Evolutionary conservation across 2,797 vertebrate genomes (phyloP), one percentile per base, ranked within the genome.

Genomic region (Micropoecilia bifurca): DNA sequence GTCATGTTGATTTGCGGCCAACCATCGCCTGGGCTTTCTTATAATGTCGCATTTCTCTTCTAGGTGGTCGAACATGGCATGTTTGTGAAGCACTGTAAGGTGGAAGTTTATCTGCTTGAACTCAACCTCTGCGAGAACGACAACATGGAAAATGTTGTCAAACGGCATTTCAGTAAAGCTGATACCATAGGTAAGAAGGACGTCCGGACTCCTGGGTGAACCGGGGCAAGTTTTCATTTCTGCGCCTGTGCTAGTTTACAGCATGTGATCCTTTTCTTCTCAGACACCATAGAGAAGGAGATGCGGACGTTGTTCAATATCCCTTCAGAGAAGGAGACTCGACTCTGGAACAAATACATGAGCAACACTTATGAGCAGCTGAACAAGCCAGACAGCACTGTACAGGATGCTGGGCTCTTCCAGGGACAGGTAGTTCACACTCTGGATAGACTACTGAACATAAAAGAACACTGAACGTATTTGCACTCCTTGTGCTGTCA

Each of bases 51-150:
- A 16, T 82, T 77, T 82, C 68, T 16, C 83, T 87, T 74, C 0
- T 83, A 99, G 98, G 99, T 99, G 71, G 97, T 99, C 82, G 98
- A 99, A 88, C 97, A 99, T 25, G 99, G 99, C 80, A 96, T 99
- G 89, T 99, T 99, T 95, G 98, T 99, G 73, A 99, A 99, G 93
- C 97, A 99, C 92, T 99, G 97, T 90, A 99, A 99, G 88, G 99
- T 99, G 77, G 99, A 99, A 85, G 98, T 99, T 74, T 99, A 99
- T 93, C 96, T 99, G 85, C 92, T 99, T 77, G 98, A 99, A 90
- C 93, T 99, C 87, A 99, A 99, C 91, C 92, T 99, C 78, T 98
- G 98, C 36, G 97, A 99, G 89, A 97, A 97, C 88, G 97, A 97
- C 0, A 95, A 99, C 92, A 97, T 97, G 74, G 95, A 97, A 75